Conservation (phyloP, 2,113 vertebrate genomes). For the Thamnaconus septentrionalis region DNA sequence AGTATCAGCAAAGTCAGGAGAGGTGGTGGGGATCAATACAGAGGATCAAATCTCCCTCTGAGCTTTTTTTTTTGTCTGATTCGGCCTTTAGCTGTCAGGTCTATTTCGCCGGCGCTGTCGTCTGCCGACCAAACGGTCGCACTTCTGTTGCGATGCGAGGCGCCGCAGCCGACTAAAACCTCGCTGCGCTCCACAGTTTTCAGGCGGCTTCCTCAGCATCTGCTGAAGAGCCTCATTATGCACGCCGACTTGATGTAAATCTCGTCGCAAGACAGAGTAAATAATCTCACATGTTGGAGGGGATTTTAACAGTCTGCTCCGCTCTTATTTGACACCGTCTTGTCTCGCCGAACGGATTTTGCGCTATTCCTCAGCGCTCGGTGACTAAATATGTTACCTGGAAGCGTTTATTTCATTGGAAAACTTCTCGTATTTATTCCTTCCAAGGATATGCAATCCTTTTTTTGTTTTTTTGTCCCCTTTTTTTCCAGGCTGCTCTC, state of each 20-base stretch:
- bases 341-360: slow-evolving; percentile 21
- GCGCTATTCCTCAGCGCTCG: slow-evolving; percentile 1
- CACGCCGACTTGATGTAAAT: slow-evolving; percentile 41
- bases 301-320: slow-evolving; percentile 34
- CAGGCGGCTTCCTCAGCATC: slow-evolving; percentile 26
- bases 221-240: slow-evolving; percentile 23
- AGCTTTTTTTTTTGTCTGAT: slow-evolving; percentile 57
- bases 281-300: slow-evolving; percentile 42
- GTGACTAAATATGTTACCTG: slow-evolving; percentile 36
- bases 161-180: slow-evolving; percentile 3
- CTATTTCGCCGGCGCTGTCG: slow-evolving; percentile 20
- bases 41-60: slow-evolving; percentile 59
- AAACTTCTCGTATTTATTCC: slow-evolving; percentile 17
- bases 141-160: not conserved
- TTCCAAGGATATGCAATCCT: not conserved
- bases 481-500: not conserved
- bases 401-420: slow-evolving; percentile 17
- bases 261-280: slow-evolving; percentile 41
- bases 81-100: slow-evolving; percentile 67
- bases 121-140: no score
- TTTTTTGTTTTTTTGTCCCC: slow-evolving; percentile 30
- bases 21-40: slow-evolving; percentile 65
- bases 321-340: slow-evolving; percentile 24
- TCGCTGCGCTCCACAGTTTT: slow-evolving; percentile 20
- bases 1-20: slow-evolving; percentile 50